Conservation (phyloP, 1,140 invertebrate genomes). For the Ericerus pela region DNA sequence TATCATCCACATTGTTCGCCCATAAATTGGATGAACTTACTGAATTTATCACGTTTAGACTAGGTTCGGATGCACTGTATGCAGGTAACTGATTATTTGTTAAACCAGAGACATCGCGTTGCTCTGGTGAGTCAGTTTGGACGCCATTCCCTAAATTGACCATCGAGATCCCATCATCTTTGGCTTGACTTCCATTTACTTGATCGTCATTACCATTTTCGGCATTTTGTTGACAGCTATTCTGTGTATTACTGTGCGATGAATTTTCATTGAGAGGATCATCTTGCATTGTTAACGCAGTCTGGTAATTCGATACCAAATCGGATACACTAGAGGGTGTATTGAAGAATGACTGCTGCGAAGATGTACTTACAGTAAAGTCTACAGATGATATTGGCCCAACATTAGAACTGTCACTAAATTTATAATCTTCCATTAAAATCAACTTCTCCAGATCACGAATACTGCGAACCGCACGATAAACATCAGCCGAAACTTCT, state of each 20-base stretch:
- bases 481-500: conserved; percentile 6
- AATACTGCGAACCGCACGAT: conserved; percentile 9
- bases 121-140: not conserved
- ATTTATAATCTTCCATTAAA: conserved; percentile 12
- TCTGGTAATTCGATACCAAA: conserved; percentile 8
- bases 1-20: conserved; percentile 5
- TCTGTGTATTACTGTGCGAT: not conserved
- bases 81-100: conserved; percentile 9
- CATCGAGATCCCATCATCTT: conserved; percentile 4
- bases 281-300: conserved; percentile 5
- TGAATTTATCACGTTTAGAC: conserved; percentile 10
- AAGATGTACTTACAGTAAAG: not conserved
- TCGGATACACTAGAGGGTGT: conserved; percentile 6
- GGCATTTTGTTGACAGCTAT: not conserved
- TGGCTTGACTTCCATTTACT: not conserved
- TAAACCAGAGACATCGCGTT: conserved; percentile 1
- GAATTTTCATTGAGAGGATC: conserved; percentile 3
- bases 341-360: conserved; percentile 4
- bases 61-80: conserved; percentile 1
- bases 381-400: conserved; percentile 9
- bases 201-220: conserved; percentile 7
- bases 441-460: conserved; percentile 4
- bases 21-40: conserved; percentile 1
- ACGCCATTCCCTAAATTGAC: conserved; percentile 6
- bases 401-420: conserved; percentile 6